Conservation (phyloP, 2,797 vertebrate genomes). For the Erethizon dorsatum region DNA sequence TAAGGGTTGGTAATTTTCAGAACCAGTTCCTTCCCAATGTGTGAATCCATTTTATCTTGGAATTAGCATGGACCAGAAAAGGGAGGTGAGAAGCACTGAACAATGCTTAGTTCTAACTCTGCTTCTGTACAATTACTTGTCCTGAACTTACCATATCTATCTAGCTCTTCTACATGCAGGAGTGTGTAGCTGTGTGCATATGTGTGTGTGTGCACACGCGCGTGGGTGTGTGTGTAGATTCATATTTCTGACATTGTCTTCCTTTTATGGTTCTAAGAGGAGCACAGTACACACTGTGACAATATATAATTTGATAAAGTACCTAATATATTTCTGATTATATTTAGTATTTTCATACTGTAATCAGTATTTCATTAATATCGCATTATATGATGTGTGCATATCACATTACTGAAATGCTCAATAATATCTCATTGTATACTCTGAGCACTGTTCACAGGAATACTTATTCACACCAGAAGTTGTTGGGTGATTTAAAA, state of each 20-base stretch:
- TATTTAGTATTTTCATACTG: conserved; percentile 25
- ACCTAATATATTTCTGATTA: background rate
- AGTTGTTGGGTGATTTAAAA: conserved; percentile 13
- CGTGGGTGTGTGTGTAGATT: background rate
- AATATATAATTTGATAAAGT: conserved; percentile 14
- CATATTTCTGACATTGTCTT: background rate
- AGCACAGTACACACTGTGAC: background rate
- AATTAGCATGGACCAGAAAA: background rate
- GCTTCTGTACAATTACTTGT: background rate
- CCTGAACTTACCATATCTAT: background rate
- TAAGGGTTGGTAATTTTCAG: conserved; percentile 30
- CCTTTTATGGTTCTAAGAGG: background rate
- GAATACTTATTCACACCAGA: background rate
- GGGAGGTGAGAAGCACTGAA: background rate
- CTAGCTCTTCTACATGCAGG: background rate
- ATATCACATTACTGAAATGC: conserved; percentile 1
- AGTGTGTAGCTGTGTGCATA: background rate
- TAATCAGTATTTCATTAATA: conserved; percentile 16
- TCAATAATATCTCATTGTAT: background rate
- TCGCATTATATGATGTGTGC: background rate
- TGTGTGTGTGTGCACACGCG: background rate
- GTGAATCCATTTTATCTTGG: background rate
- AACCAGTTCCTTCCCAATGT: background rate
- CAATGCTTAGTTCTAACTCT: background rate
- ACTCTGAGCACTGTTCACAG: conserved; percentile 34